phyloP scores from a whole-genome alignment of 2,113 vertebrate species.

The Dolichotis patagonum region DNA sequence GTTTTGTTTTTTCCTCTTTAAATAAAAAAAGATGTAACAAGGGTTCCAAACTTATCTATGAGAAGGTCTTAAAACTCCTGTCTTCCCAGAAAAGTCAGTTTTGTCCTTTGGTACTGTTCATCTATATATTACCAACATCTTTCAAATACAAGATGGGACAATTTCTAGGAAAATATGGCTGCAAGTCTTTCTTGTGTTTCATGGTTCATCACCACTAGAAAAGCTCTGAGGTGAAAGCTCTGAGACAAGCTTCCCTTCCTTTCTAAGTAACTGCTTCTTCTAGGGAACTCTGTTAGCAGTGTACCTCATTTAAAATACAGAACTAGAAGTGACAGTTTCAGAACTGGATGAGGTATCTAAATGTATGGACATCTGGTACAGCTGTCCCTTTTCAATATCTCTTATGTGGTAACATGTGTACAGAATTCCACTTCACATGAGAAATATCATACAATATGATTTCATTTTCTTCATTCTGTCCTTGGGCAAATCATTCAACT shows the following conservation, averaged over 20 bases:
- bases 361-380: not conserved
- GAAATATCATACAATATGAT: not conserved
- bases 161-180: not conserved
- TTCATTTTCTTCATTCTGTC: not conserved
- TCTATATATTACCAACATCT: too few relatives aligned
- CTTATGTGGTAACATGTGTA: not conserved
- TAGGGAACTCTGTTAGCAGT: not conserved
- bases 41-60: not conserved
- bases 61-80: not conserved
- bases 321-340: not conserved
- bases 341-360: not conserved
- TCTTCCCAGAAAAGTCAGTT: not conserved
- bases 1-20: too few relatives aligned
- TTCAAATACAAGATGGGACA: not conserved
- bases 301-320: not conserved
- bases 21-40: too few relatives aligned
- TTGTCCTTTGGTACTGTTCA: not conserved
- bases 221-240: not conserved
- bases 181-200: not conserved
- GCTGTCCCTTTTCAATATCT: not conserved
- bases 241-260: not conserved
- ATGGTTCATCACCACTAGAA: not conserved
- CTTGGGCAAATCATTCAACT: not conserved
- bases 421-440: not conserved
- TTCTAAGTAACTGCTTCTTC: not conserved